Conservation (phyloP, 2,797 vertebrate species). For the Tiaroga cobitis region DNA sequence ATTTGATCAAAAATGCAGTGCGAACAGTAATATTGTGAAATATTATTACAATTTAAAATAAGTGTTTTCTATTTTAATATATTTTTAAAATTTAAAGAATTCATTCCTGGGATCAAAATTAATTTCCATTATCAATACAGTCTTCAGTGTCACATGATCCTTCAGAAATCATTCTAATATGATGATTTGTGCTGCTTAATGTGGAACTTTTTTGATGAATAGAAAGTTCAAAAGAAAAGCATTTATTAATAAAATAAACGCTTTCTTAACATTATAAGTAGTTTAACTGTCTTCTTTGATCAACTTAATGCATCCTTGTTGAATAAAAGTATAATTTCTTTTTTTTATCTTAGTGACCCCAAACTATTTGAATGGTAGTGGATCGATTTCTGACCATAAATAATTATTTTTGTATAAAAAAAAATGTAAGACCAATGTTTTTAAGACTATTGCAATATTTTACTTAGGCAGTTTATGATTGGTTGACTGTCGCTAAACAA, state of each 20-base stretch:
- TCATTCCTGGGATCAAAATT: too few species aligned
- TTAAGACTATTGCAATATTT: background rate
- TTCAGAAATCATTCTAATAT: background rate
- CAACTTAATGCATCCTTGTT: background rate
- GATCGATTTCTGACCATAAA: background rate
- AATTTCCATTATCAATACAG: too few species aligned
- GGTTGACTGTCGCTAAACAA: background rate
- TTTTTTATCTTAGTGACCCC: background rate
- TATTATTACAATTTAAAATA: too few species aligned
- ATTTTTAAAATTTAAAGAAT: too few species aligned
- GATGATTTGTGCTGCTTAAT: too few species aligned
- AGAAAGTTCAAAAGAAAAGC: background rate
- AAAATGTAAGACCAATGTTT: too few species aligned
- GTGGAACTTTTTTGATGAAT: too few species aligned
- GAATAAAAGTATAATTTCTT: background rate
- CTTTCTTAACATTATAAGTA: background rate
- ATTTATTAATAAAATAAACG: background rate
- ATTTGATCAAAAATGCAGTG: background rate
- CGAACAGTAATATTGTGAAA: background rate
- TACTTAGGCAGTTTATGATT: background rate
- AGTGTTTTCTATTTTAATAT: background rate
- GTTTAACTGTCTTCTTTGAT: background rate
- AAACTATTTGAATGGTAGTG: background rate
- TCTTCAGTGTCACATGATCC: too few species aligned
- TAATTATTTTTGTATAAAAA: background rate